A percentile compares a stretch with the other conserved stretches of the same genome.
Conservation (phyloP, 2,888 invertebrate species). For the Caenorhabditis wallacei region DNA sequence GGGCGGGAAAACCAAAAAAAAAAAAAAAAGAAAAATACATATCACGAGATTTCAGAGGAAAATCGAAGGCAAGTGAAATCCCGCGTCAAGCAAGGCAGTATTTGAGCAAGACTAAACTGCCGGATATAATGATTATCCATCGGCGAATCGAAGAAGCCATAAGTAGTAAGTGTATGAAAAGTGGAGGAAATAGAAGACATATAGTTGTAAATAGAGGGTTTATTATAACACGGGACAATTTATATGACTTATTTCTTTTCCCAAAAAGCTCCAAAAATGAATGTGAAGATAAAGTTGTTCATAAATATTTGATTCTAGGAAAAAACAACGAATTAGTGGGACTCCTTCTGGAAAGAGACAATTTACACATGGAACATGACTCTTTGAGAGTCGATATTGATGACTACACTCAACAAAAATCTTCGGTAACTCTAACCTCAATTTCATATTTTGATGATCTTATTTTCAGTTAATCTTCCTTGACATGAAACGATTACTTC, state of each 20-base stretch:
- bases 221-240: neutral
- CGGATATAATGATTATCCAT: conserved; percentile 56
- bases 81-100: conserved; percentile 71
- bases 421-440: conserved; percentile 55
- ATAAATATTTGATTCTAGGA: conserved; percentile 85
- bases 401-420: conserved; percentile 88
- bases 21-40: neutral
- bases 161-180: conserved; percentile 49
- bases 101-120: conserved; percentile 62
- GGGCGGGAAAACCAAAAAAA: neutral
- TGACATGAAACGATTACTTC: conserved; percentile 43
- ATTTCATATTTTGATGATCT: neutral
- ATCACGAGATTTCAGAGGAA: conserved; percentile 75
- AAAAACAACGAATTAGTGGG: conserved; percentile 94
- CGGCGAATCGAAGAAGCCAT: conserved; percentile 68
- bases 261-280: no score
- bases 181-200: neutral
- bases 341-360: conserved; percentile 93
- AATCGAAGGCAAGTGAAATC: conserved; percentile 67
- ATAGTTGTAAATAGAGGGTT: neutral
- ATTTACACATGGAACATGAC: conserved; percentile 97
- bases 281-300: no score
- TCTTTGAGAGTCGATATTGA: conserved; percentile 98
- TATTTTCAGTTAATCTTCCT: conserved; percentile 38
- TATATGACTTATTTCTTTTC: no score